Conservation (phyloP, 2,113 vertebrate species). For the Apaloderma vittatum region DNA sequence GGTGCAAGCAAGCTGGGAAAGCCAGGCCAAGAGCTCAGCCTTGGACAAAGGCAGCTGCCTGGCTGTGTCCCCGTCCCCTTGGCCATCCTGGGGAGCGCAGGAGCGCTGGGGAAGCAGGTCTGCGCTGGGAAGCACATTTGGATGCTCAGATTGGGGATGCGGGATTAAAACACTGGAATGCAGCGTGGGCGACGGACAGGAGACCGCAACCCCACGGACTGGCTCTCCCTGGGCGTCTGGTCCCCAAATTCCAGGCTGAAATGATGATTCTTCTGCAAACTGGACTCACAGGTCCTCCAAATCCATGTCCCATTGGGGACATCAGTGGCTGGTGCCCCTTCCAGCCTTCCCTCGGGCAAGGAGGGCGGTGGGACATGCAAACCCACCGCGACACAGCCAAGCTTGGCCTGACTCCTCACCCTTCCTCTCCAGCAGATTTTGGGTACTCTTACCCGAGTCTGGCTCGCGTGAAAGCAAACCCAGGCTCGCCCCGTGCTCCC, state of each 20-base stretch:
- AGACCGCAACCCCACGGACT: fast-evolving
- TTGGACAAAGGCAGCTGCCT: neutral
- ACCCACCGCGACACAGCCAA: fast-evolving
- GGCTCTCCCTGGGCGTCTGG: neutral
- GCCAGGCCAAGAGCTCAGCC: neutral
- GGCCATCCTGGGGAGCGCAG: fast-evolving
- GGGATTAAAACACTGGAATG: fast-evolving
- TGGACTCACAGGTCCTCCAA: fast-evolving
- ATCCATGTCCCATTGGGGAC: fast-evolving
- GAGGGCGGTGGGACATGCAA: fast-evolving
- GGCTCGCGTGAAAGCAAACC: neutral
- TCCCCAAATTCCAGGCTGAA: neutral
- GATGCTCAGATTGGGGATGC: neutral
- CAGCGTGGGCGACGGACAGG: fast-evolving
- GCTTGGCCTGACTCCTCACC: fast-evolving
- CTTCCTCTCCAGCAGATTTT: neutral
- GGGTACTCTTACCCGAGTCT: neutral
- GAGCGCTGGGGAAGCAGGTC: neutral
- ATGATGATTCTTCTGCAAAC: neutral
- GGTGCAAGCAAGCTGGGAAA: neutral
- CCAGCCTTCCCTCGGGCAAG: neutral
- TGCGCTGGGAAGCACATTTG: fast-evolving
- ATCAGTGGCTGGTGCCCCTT: neutral
- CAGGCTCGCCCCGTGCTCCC: fast-evolving
- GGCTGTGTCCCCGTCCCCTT: fast-evolving